Evolutionary conservation across 2,888 invertebrate genomes (phyloP), one percentile per base, ranked within the genome.

Genomic region (Meteorus colon): DNA sequence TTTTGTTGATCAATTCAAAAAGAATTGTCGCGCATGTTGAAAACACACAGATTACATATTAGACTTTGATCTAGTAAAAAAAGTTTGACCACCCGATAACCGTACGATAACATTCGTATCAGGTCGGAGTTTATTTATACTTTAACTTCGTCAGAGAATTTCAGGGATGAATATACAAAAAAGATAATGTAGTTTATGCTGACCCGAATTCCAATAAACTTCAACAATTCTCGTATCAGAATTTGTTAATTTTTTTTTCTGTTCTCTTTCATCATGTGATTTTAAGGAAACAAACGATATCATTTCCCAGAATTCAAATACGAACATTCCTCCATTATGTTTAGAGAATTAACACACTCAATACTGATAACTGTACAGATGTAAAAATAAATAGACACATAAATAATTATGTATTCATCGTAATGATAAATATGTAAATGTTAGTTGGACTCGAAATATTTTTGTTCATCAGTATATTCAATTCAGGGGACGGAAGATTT

Each of bases 331-430:
- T 2, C 8, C 1, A 24, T 55, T 24, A 51, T 51, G n/a, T 55
- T n/a, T 24, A n/a, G n/a, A 19, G n/a, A 19, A 55, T 55, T 8
- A 24, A 55, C 19, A n/a, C 19, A 14, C 16, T 71, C 69, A 60
- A 66, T 37, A 73, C 59, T 60, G 69, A 73, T 73, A 72, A 72
- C 70, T 55, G 31, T 73, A 66, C 51, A 71, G 60, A 77, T 78
- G 77, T 70, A 78, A 78, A 78, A 78, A 78, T 78, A 77, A 76
- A 77, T 77, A 68, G 73, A 78, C 69, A 73, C 77, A 65, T 70
- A 75, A 68, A 65, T 51, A 41, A 41, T 55, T 55, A 55, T 55
- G n/a, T 24, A 55, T 55, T 55, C n/a, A 55, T 55, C 12, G 2
- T 19, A 19, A 55, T 55, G 19, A 19, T 55, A 55, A 19, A 8